phyloP scores from a whole-genome alignment of 2,888 invertebrate genomes.

The Lepidocyrtoides sp. region DNA sequence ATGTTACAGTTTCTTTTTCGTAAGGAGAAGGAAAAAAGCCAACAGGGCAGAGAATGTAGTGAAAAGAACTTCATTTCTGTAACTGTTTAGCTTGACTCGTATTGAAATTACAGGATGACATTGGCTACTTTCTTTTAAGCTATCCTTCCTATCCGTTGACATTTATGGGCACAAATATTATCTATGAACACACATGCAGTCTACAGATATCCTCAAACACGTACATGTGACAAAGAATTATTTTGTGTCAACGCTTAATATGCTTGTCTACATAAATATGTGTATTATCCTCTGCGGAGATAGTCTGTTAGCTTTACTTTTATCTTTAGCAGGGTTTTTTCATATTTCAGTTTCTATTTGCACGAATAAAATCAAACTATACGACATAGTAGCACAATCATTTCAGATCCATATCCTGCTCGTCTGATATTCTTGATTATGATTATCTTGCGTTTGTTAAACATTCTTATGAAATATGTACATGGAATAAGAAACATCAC shows the following conservation, averaged over 20 bases:
- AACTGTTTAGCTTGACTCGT: slow-evolving; percentile 20
- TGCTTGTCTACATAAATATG: background rate
- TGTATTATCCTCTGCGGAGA: background rate
- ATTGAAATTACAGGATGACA: slow-evolving; percentile 64
- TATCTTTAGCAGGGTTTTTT: background rate
- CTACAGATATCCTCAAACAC: background rate
- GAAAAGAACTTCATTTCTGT: slow-evolving; percentile 16
- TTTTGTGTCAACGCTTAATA: slow-evolving; percentile 5
- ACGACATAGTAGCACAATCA: background rate
- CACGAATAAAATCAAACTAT: background rate
- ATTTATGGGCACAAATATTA: slow-evolving; percentile 42
- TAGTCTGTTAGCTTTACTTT: background rate
- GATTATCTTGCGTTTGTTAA: background rate
- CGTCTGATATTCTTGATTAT: slow-evolving; percentile 9
- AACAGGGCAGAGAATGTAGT: background rate
- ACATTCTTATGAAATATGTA: background rate
- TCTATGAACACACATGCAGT: background rate
- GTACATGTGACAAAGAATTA: background rate
- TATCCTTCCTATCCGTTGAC: slow-evolving; percentile 12
- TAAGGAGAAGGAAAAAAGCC: background rate
- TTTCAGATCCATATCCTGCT: slow-evolving; percentile 3
- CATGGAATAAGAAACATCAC: background rate
- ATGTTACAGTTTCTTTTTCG: slow-evolving; percentile 38
- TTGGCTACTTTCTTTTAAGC: slow-evolving; percentile 50
- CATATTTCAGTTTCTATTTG: background rate